A percentile compares a stretch with the other conserved stretches of the same genome.
Evolutionary conservation across 2,113 vertebrate species (phyloP).

Genomic region (Dendrocopos noguchii): DNA sequence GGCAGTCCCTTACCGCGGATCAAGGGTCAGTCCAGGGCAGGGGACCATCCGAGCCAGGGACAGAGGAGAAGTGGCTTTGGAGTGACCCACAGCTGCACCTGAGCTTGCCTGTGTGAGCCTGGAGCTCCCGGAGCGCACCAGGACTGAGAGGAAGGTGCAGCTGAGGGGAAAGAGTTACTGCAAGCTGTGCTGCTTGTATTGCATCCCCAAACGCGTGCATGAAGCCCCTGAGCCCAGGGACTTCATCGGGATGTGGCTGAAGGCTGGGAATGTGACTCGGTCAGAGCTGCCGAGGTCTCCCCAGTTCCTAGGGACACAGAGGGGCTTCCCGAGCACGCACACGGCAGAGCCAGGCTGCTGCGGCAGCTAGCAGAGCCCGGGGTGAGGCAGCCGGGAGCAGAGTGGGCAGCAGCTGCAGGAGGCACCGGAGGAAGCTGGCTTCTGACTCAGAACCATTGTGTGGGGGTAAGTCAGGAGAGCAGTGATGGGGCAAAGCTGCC

Average conservation of each 20-base stretch:
- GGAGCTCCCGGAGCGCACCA: background rate
- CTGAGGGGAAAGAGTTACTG: background rate
- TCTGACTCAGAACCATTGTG: fast-evolving
- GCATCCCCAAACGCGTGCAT: fast-evolving
- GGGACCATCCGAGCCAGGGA: fast-evolving
- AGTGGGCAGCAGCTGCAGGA: background rate
- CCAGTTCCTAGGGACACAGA: background rate
- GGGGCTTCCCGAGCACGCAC: background rate
- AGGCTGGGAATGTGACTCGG: background rate
- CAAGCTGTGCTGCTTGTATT: background rate
- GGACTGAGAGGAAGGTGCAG: background rate
- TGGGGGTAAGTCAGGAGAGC: background rate
- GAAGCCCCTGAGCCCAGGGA: background rate
- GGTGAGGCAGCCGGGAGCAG: background rate
- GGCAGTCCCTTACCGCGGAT: background rate
- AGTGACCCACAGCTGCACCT: background rate
- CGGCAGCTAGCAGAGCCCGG: background rate
- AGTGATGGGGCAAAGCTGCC: background rate
- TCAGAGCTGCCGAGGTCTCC: background rate
- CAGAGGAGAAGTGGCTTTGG: too few species aligned
- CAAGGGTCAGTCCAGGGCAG: too few species aligned
- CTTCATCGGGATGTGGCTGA: background rate
- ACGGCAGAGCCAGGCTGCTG: fast-evolving
- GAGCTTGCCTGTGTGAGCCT: background rate
- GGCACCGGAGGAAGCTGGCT: background rate